Evolutionary conservation across 2,888 invertebrate genomes (phyloP).

Genomic region (Norana najaformis): DNA sequence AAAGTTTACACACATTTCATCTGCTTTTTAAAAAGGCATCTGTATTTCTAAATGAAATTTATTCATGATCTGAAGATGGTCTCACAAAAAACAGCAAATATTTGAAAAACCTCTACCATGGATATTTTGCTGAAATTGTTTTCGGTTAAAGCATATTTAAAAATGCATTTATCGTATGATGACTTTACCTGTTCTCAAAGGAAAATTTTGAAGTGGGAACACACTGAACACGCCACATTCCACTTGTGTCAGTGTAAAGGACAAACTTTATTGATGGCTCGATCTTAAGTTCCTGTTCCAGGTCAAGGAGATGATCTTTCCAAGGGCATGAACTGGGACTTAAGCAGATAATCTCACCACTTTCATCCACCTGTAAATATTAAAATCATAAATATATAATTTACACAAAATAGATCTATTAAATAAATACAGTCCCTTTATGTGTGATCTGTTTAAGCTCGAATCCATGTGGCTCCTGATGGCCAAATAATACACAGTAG

Average conservation of each 20-base stretch:
- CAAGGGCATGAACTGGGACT: slow-evolving; percentile 76
- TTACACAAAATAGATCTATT: background rate
- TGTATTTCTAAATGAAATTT: background rate
- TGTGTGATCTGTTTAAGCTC: no score
- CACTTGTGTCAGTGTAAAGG: slow-evolving; percentile 69
- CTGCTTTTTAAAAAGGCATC: background rate
- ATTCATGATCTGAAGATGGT: background rate
- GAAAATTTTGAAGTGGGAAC: slow-evolving; percentile 70
- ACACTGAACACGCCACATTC: slow-evolving; percentile 81
- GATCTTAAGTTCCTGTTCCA: slow-evolving; percentile 74
- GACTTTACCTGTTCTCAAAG: slow-evolving; percentile 58
- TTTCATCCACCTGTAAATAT: slow-evolving; percentile 69
- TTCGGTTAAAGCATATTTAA: background rate
- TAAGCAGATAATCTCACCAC: slow-evolving; percentile 82
- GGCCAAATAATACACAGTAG: no score
- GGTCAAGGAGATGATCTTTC: slow-evolving; percentile 82
- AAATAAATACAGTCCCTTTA: no score
- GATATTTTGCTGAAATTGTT: background rate
- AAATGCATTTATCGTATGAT: background rate
- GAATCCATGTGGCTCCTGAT: no score
- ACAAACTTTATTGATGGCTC: slow-evolving; percentile 65
- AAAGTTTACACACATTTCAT: background rate
- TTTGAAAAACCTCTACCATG: background rate
- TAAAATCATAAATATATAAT: background rate
- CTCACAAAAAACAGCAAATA: background rate